Percentiles rank a stretch among this genome's conserved stretches.
phyloP scores from a whole-genome alignment of 2,888 invertebrate species.

The Hyposoter dolosus region DNA sequence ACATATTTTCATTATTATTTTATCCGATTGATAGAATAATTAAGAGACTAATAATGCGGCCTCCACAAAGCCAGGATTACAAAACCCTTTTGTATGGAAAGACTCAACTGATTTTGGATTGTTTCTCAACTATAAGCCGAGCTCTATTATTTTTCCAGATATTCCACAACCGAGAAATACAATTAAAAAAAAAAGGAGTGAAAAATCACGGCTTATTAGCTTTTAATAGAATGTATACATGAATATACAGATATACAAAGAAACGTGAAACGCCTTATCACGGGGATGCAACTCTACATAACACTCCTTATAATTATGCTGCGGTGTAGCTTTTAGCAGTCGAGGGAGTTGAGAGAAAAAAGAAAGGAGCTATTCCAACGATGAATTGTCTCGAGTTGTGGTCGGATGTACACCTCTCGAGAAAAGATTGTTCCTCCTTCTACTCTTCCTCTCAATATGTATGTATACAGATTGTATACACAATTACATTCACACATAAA shows the following conservation, averaged over 20 bases:
- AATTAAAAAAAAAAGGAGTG: neutral
- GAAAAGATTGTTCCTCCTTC: constrained; percentile 16
- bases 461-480: neutral
- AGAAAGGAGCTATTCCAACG: constrained; percentile 32
- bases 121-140: neutral
- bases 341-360: constrained; percentile 16
- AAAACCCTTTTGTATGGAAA: neutral
- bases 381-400: constrained; percentile 41
- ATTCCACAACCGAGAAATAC: neutral
- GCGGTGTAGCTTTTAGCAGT: constrained; percentile 52
- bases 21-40: neutral
- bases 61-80: neutral
- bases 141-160: neutral
- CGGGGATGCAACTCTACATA: constrained; percentile 28
- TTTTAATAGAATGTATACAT: constrained; percentile 12
- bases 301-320: constrained; percentile 53
- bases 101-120: constrained; percentile 18
- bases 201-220: neutral
- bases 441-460: neutral
- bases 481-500: neutral
- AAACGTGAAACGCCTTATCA: constrained; percentile 26
- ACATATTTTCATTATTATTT: neutral
- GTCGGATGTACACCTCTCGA: neutral
- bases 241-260: constrained; percentile 5
- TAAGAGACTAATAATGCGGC: neutral